Evolutionary conservation across 2,797 vertebrate genomes (phyloP), one percentile per base, ranked within the genome.

Genomic region (Sebastes wilsoni): DNA sequence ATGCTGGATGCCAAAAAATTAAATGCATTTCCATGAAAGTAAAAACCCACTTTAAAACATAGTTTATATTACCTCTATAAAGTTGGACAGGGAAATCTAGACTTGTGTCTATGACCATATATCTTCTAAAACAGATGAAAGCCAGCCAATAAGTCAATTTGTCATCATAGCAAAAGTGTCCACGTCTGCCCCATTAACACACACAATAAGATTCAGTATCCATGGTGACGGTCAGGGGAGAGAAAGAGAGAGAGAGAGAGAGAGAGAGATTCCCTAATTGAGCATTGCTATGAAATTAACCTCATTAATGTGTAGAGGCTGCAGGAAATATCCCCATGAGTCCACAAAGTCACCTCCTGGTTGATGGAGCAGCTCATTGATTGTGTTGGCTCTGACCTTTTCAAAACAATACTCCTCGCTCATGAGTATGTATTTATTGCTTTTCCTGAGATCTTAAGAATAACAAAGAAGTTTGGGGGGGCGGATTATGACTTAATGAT

Each of bases 121-220:
- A 85, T 89, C 72, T 77, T 85, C 62, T 55, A 54, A 79, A 86
- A 70, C 55, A 79, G 73, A 83, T 91, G 70, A 88, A 82, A 90
- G 75, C 49, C 49, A 74, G 88, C 86, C 88, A 90, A 88, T 79
- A 81, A 74, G 78, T 88, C 66, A 88, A 86, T 91, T 80, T 86
- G 86, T 88, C 82, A 92, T 90, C 81, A 88, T 89, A 90, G 88
- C 80, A 87, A 88, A 89, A 79, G 77, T 67, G 81, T 81, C 78
- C 70, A 66, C 72, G 75, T 88, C 77, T 76, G 61, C 73, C 70
- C 85, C 82, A 88, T 93, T 90, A 91, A 46, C 42, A 42, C 83
- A 88, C 83, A 71, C 82, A 88, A 80, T 72, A 88, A 77, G 83
- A 90, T 81, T 88, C 71, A 6, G 82, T 89, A 88, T 89, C 86